A percentile compares a stretch with the other conserved stretches of the same genome.
Conservation (phyloP, 1,140 invertebrate species). For the Globodera rostochiensis region DNA sequence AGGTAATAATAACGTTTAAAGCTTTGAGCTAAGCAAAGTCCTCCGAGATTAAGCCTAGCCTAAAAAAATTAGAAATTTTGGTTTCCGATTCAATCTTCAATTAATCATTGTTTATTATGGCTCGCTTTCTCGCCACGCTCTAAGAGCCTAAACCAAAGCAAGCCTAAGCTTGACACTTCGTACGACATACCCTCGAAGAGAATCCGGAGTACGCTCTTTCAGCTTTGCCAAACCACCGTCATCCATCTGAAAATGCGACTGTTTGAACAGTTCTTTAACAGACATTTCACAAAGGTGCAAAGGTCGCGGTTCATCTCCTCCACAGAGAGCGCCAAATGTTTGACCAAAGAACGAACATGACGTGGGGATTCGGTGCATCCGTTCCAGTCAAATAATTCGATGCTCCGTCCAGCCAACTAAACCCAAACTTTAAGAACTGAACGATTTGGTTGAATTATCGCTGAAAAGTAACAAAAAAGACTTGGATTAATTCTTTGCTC, state of each 20-base stretch:
- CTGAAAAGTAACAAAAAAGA: not conserved
- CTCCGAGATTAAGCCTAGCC: no score
- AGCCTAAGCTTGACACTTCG: no score
- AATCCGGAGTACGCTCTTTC: slow-evolving; percentile 31
- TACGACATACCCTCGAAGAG: not conserved
- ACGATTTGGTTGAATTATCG: not conserved
- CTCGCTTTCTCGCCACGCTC: no score
- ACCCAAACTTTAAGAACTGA: not conserved
- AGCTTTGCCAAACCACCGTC: slow-evolving; percentile 8
- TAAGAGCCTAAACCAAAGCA: no score
- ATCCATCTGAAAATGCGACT: slow-evolving; percentile 21
- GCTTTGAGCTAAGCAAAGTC: no score
- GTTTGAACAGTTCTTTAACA: not conserved
- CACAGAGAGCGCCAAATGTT: slow-evolving; percentile 28
- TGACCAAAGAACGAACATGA: slow-evolving; percentile 17
- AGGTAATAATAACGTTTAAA: no score
- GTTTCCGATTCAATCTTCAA: no score
- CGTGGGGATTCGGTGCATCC: slow-evolving; percentile 27
- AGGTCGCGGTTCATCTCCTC: slow-evolving; percentile 21
- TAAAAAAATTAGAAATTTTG: no score
- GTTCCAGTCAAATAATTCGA: slow-evolving; percentile 31
- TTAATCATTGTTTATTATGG: no score
- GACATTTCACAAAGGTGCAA: slow-evolving; percentile 29
- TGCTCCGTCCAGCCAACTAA: slow-evolving; percentile 23
- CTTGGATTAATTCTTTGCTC: slow-evolving; percentile 16